Conservation (phyloP, 2,888 invertebrate genomes). For the Molorchus minor region DNA sequence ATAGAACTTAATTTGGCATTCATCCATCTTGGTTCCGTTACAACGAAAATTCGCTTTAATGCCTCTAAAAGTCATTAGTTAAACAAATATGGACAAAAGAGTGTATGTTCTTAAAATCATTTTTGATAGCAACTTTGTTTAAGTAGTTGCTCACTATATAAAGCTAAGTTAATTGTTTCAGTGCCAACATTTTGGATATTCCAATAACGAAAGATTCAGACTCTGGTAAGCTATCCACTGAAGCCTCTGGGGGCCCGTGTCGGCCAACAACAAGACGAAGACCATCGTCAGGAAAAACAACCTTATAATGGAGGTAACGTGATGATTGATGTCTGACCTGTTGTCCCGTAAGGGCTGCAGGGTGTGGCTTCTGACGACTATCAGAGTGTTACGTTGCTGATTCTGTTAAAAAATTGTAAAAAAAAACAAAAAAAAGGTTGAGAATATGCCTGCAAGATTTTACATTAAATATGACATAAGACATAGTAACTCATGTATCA, state of each 20-base stretch:
- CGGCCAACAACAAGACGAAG: constrained; percentile 56
- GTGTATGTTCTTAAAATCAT: too few species aligned
- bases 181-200: constrained; percentile 63
- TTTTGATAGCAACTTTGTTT: background rate
- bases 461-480: constrained; percentile 36
- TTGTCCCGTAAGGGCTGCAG: constrained; percentile 29
- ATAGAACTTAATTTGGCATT: too few species aligned
- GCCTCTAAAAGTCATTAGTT: too few species aligned
- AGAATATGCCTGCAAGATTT: constrained; percentile 38
- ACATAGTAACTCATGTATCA: constrained; percentile 40
- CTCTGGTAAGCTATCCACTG: constrained; percentile 53
- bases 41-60: too few species aligned
- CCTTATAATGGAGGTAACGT: constrained; percentile 71
- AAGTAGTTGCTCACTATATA: too few species aligned
- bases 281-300: constrained; percentile 66
- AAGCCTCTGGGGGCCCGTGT: constrained; percentile 44
- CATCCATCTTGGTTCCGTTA: too few species aligned
- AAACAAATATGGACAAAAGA: too few species aligned
- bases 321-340: constrained; percentile 58
- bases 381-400: constrained; percentile 36
- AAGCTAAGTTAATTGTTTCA: too few species aligned
- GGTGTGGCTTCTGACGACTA: constrained; percentile 37
- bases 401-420: constrained; percentile 24
- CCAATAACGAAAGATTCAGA: constrained; percentile 58
- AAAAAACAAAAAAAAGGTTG: constrained; percentile 29